A percentile compares a stretch with the other conserved stretches of the same genome.
Evolutionary conservation across 2,113 vertebrate species (phyloP).

Genomic region (Siphamia tubifer): DNA sequence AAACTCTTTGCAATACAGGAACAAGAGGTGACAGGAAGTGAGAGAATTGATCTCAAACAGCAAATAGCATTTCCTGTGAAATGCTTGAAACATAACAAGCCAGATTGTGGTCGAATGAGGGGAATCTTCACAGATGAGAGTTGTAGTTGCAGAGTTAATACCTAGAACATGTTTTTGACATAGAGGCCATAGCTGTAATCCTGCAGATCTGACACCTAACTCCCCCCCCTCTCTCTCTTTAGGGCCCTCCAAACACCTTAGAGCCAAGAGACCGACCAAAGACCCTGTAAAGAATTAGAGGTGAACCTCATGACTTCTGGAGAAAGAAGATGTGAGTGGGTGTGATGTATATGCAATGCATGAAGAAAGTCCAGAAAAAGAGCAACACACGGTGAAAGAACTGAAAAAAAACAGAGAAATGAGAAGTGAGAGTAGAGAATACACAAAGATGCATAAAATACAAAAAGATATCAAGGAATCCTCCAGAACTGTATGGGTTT

Average conservation of each 20-base stretch:
- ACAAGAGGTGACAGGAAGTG: slow-evolving; percentile 1
- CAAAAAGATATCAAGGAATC: slow-evolving; percentile 18
- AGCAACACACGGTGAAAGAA: neutral
- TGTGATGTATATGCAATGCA: neutral
- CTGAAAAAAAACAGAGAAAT: neutral
- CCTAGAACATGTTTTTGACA: slow-evolving; percentile 17
- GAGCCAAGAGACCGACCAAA: slow-evolving; percentile 33
- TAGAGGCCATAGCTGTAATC: slow-evolving; percentile 35
- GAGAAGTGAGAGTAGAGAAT: slow-evolving; percentile 1
- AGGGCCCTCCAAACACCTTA: slow-evolving; percentile 26
- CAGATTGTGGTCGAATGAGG: slow-evolving; percentile 36
- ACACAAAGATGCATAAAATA: too few species aligned
- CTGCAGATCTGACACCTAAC: slow-evolving; percentile 25
- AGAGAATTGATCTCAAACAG: slow-evolving; percentile 7
- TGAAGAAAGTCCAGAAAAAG: neutral
- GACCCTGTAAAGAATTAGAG: slow-evolving; percentile 24
- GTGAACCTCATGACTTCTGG: slow-evolving; percentile 40
- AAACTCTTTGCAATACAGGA: neutral
- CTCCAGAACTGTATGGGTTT: slow-evolving; percentile 6
- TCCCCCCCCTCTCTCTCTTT: neutral
- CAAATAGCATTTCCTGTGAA: slow-evolving; percentile 25
- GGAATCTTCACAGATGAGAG: slow-evolving; percentile 23
- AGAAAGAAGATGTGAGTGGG: neutral
- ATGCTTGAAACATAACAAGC: slow-evolving; percentile 25
- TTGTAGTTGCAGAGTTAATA: slow-evolving; percentile 40